These are phyloP conservation scores for Echinometra lucunter DNA, from an alignment of 53 echinoderm and acorn worm genomes.

Conservation along the genomic window DNA sequence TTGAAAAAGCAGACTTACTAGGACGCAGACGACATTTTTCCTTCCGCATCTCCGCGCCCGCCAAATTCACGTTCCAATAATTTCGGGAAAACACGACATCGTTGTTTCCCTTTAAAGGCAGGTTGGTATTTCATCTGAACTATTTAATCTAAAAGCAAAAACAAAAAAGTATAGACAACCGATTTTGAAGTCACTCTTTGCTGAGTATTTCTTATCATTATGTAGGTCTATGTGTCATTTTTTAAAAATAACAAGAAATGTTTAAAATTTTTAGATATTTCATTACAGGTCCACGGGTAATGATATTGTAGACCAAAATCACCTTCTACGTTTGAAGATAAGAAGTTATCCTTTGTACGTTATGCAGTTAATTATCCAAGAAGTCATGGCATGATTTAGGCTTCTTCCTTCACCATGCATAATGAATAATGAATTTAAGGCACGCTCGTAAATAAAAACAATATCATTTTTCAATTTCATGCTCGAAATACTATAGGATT, in stretches of 20 bases:
- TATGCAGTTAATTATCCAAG: not conserved
- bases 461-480: conserved; percentile 1
- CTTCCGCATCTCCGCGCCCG: conserved; percentile 50
- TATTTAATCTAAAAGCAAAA: not conserved
- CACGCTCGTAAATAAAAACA: conserved; percentile 26
- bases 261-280: not conserved
- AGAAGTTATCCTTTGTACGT: not conserved
- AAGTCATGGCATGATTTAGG: not conserved
- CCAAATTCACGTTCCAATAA: conserved; percentile 66
- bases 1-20: conserved; percentile 43
- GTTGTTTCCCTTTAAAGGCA: conserved; percentile 60
- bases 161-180: not conserved
- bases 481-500: not conserved
- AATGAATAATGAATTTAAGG: too few species aligned
- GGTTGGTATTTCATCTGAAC: not conserved
- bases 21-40: conserved; percentile 45
- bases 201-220: not conserved
- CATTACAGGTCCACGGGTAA: not conserved
- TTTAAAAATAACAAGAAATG: not conserved
- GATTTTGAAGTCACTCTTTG: not conserved
- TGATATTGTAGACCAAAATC: not conserved
- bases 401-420: not conserved
- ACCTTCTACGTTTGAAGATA: not conserved
- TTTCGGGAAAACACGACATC: conserved; percentile 61
- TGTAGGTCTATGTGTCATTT: not conserved